A percentile compares a stretch with the other conserved stretches of the same genome.
phyloP scores from a whole-genome alignment of 2,888 invertebrate species.

The Drosophila helvetica region DNA sequence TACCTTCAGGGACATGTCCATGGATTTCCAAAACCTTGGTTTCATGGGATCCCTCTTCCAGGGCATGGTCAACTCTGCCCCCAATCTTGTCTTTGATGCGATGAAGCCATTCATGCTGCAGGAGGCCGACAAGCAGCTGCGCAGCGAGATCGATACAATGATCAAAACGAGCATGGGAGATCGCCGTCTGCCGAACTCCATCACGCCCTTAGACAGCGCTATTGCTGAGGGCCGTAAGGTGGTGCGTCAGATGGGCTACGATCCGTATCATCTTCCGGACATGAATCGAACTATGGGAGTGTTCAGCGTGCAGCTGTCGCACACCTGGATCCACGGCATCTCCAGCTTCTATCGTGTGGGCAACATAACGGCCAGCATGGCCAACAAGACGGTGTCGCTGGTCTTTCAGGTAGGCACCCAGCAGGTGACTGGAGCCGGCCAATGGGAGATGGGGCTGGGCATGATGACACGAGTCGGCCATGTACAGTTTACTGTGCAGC shows the following conservation, averaged over 20 bases:
- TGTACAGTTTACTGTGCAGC: slow-evolving; percentile 91
- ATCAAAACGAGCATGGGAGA: slow-evolving; percentile 88
- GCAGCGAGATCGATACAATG: slow-evolving; percentile 90
- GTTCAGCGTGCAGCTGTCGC: slow-evolving; percentile 88
- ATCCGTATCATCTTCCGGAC: slow-evolving; percentile 90
- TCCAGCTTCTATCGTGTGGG: slow-evolving; percentile 93
- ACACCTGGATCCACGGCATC: slow-evolving; percentile 91
- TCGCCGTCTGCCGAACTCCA: slow-evolving; percentile 92
- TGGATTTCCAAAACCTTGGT: slow-evolving; percentile 92
- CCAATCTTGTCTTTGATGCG: slow-evolving; percentile 92
- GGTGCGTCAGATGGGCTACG: slow-evolving; percentile 87
- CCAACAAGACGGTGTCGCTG: slow-evolving; percentile 87
- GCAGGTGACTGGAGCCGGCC: slow-evolving; percentile 89
- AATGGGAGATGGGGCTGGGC: slow-evolving; percentile 91
- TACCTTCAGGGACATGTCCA: slow-evolving; percentile 89
- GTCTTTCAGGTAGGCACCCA: slow-evolving; percentile 91
- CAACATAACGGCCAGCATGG: slow-evolving; percentile 89
- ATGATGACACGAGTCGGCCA: slow-evolving; percentile 89
- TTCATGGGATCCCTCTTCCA: slow-evolving; percentile 89
- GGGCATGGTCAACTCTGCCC: slow-evolving; percentile 92
- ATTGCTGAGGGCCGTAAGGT: slow-evolving; percentile 90
- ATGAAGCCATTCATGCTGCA: slow-evolving; percentile 93
- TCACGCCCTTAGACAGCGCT: slow-evolving; percentile 93
- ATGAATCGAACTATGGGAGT: slow-evolving; percentile 89
- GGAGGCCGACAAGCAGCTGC: slow-evolving; percentile 90